These are phyloP conservation scores for Microplitis mediator DNA, from an alignment of 1,140 invertebrate species.

Conservation along the genomic window DNA sequence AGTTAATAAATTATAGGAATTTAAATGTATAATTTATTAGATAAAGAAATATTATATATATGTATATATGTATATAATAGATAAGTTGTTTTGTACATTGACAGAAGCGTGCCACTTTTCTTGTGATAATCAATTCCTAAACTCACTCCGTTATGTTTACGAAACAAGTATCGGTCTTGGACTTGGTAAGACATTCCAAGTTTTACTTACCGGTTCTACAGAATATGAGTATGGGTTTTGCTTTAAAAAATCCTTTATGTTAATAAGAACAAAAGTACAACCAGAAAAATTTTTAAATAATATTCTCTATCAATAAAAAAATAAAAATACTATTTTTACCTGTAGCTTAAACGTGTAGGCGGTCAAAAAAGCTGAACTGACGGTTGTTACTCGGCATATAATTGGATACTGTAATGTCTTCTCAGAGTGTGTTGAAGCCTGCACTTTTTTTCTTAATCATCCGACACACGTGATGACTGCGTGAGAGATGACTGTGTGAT, in stretches of 20 bases:
- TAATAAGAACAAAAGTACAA: too few species aligned
- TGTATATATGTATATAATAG: neutral
- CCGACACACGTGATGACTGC: constrained; percentile 23
- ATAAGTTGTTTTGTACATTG: neutral
- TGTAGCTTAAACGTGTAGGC: too few species aligned
- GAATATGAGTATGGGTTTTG: neutral
- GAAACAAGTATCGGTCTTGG: neutral
- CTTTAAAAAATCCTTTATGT: neutral
- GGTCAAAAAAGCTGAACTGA: neutral
- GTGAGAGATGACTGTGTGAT: neutral
- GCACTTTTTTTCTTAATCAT: constrained; percentile 26
- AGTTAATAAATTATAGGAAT: too few species aligned
- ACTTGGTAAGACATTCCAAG: neutral
- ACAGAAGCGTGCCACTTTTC: neutral
- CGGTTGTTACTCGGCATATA: neutral
- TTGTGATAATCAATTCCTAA: constrained; percentile 4
- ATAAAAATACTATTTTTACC: too few species aligned
- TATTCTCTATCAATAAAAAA: too few species aligned
- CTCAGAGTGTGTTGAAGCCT: neutral
- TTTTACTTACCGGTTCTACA: neutral
- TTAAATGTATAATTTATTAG: too few species aligned
- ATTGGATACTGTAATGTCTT: too few species aligned
- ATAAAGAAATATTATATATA: too few species aligned
- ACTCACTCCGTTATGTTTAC: constrained; percentile 8
- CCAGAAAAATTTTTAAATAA: too few species aligned